Evolutionary conservation across 2,113 vertebrate species (phyloP), one percentile per base, ranked within the genome.

Genomic region (Sylvia atricapilla): DNA sequence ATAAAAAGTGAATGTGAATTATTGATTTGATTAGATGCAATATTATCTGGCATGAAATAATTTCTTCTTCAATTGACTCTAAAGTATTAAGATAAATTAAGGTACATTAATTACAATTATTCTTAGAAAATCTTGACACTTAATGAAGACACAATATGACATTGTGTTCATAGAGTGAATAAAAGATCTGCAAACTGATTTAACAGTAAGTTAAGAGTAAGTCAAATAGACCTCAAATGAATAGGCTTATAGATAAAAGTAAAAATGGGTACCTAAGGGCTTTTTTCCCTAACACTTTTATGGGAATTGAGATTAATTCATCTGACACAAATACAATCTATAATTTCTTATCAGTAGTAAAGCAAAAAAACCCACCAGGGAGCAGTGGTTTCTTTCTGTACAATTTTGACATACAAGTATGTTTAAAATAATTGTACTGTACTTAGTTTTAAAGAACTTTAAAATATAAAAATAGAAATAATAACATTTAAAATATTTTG

Each of bases 11-110:
- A 87, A 46, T 1, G 1, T 24, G 20, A 52, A 30, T 70, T 82
- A 50, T 50, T 64, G 9, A 44, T 84, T 60, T 94, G 27, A 64
- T 68, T 64, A 72, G 27, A 47, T 59, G n/a, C 23, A 76, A 12
- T 50, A 52, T 27, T 75, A 59, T 35, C 20, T 81, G 19, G 5
- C 5, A 21, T 46, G 10, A 86, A 79, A 67, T 31, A 66, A 28
- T 63, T 74, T 82, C 1, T 52, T 82, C 58, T 68, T 68, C 13
- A 63, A 44, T 70, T 88, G 31, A 59, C 17, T 58, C 43, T 64
- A 50, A 70, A 94, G 11, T 93, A 78, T 77, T 73, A 77, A 64
- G 30, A 89, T 53, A 82, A 95, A 80, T 83, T 72, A 86, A 80
- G n/a, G 69, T 49, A 62, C 79, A 66, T 67, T 62, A 62, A 53